These are phyloP conservation scores for Apotomis turbidana DNA, from an alignment of 2,888 invertebrate species.

Conservation along the genomic window DNA sequence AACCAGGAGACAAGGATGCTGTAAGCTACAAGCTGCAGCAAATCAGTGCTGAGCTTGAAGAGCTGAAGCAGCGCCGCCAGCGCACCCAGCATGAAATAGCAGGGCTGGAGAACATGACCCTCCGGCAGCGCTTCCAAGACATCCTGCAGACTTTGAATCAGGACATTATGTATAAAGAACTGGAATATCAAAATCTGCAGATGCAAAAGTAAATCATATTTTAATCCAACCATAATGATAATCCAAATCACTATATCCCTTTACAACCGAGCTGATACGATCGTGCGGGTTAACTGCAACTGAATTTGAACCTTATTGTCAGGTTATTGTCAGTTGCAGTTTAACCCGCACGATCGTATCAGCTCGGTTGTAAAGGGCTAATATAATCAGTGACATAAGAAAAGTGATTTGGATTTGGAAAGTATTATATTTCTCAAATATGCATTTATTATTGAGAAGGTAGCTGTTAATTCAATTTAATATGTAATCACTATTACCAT, in stretches of 20 bases:
- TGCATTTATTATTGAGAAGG: constrained; percentile 10
- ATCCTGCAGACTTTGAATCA: constrained; percentile 88
- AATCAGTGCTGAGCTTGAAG: constrained; percentile 87
- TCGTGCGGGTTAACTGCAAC: no score
- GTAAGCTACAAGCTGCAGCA: constrained; percentile 85
- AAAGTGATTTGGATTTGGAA: neutral
- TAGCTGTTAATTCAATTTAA: neutral
- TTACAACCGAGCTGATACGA: no score
- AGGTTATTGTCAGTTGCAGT: no score
- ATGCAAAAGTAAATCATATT: constrained; percentile 37
- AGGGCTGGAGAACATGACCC: constrained; percentile 90
- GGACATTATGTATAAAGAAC: constrained; percentile 88
- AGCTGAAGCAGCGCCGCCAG: constrained; percentile 86
- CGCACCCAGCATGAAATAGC: constrained; percentile 91
- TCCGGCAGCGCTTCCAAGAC: constrained; percentile 90
- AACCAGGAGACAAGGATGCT: constrained; percentile 56
- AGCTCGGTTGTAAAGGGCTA: no score
- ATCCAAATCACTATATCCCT: no score
- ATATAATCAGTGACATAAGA: neutral
- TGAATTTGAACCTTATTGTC: no score
- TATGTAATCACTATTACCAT: neutral
- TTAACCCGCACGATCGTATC: no score
- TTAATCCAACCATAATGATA: neutral
- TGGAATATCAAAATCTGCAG: constrained; percentile 69
- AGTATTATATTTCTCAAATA: neutral